These are phyloP conservation scores for Emydoidea blandingii DNA, from an alignment of 2,797 vertebrate genomes.

Conservation along the genomic window DNA sequence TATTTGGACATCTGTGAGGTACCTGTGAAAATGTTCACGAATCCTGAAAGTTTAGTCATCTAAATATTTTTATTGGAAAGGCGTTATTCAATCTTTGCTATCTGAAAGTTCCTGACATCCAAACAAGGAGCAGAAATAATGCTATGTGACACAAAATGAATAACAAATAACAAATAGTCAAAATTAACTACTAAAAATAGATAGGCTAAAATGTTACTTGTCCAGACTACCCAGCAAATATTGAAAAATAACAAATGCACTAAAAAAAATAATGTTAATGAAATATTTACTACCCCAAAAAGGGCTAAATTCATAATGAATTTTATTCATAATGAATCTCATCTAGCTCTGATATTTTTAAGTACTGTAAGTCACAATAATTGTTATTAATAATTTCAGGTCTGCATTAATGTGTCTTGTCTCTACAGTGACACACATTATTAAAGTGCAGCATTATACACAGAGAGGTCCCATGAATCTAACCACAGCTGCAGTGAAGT, in stretches of 20 bases:
- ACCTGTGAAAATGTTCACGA: background rate
- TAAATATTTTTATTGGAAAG: background rate
- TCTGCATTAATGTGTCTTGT: slow-evolving; percentile 8
- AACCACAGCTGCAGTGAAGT: background rate
- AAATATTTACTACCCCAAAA: slow-evolving; percentile 9
- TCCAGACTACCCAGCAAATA: background rate
- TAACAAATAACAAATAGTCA: background rate
- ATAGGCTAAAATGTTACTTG: background rate
- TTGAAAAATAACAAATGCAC: background rate
- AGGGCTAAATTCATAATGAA: background rate
- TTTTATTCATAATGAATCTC: slow-evolving; percentile 18
- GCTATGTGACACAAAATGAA: background rate
- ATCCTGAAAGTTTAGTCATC: background rate
- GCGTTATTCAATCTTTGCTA: background rate
- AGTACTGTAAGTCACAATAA: background rate
- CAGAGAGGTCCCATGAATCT: background rate
- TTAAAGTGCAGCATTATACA: slow-evolving; percentile 27
- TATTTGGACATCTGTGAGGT: background rate
- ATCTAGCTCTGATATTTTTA: background rate
- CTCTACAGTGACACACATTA: background rate
- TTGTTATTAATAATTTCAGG: slow-evolving; percentile 14
- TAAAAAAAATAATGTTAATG: background rate
- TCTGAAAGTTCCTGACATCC: background rate
- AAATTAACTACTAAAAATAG: background rate
- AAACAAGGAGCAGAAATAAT: background rate